phyloP scores from a whole-genome alignment of 2,113 vertebrate species.

The Microtus richardsoni region DNA sequence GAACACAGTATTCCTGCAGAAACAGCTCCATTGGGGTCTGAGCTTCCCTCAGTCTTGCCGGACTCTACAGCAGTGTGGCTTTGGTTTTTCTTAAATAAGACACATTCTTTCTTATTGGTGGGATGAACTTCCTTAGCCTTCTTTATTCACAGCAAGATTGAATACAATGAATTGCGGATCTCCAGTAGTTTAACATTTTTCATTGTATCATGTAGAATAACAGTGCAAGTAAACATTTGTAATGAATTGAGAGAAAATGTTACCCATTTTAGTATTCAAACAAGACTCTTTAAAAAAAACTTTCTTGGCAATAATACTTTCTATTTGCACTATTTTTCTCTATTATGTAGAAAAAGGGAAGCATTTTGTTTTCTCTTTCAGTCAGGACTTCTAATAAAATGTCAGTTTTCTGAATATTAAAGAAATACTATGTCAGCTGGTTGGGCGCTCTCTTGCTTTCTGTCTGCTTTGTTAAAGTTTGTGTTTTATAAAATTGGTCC shows the following conservation, averaged over 20 bases:
- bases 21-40: not conserved
- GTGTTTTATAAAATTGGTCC: slow-evolving; percentile 18
- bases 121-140: not conserved
- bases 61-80: not conserved
- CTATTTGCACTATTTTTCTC: not conserved
- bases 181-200: slow-evolving; percentile 3
- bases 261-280: not conserved
- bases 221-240: not conserved
- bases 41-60: slow-evolving; percentile 3
- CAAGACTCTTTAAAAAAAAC: not conserved
- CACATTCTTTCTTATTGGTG: not conserved
- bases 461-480: slow-evolving; percentile 41
- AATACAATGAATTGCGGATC: slow-evolving; percentile 25
- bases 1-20: slow-evolving; percentile 53
- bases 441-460: not conserved
- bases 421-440: not conserved
- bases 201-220: not conserved
- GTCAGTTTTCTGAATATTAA: not conserved
- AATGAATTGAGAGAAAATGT: slow-evolving; percentile 21
- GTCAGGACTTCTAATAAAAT: not conserved
- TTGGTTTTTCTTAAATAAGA: not conserved
- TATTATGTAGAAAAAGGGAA: slow-evolving; percentile 14
- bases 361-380: not conserved
- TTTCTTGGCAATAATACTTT: not conserved
- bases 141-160: not conserved